Base-by-base conservation (phyloP, 2,797 vertebrate genomes). In the Sus cebifrons region DNA sequence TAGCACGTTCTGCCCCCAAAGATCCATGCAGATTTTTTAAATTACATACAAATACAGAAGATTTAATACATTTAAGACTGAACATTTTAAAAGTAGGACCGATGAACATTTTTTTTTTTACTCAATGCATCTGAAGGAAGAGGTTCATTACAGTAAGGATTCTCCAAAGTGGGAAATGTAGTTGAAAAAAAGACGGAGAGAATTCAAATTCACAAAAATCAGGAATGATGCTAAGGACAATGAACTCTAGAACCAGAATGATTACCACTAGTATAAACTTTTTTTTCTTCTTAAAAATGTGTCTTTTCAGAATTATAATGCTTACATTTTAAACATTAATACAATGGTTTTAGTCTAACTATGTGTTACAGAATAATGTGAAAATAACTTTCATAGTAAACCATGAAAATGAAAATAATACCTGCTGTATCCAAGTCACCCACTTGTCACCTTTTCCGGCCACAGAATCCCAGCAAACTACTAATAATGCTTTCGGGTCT, bases 261-360 rank as follows among this genome's bases (percentile, higher is more conserved):
- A 56, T 54, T 27, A 54, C 62, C 71, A 44, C 16, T 14, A 44
- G 4, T 36, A 58, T 60, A 75, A 65, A 58, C 6, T 49, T 49
- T 49, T 49, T 49, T 64, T 79, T 82, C 89, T 98, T 97, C 98
- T 98, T 98, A 98, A 98, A 98, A 97, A 49, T 96, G 97, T 98
- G 97, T 98, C 98, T 98, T 97, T 98, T 98, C 79, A 97, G 98
- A 98, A 98, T 96, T 97, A 97, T 94, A 98, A 97, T 93, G 97
- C 98, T 98, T 98, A 98, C 98, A 97, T 98, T 98, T 98, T 98
- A 98, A 98, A 96, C 97, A 98, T 98, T 98, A 96, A 97, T 98
- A 98, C 98, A 98, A 92, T 96, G 97, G 97, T 95, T 98, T 97
- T 94, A 93, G 96, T 98, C 97, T 97, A 98, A 98, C 97, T 96